Conservation (phyloP, 2,888 invertebrate genomes). For the Drosophila setosimentum region DNA sequence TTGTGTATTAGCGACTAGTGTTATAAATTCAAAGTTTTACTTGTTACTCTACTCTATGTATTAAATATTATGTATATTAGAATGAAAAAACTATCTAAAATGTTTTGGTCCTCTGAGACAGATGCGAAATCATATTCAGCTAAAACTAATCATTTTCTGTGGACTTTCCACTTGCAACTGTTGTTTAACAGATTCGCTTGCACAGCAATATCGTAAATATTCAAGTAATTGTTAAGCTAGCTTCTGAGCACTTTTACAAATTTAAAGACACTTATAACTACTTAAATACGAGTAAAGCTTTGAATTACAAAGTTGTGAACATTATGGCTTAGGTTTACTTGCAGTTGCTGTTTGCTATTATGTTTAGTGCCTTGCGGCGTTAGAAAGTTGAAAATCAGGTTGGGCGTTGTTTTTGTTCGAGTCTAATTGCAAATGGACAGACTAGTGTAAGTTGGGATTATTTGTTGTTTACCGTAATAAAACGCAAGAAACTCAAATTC, state of each 20-base stretch:
- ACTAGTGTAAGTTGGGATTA: constrained; percentile 8
- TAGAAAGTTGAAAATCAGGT: constrained; percentile 32
- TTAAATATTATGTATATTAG: neutral
- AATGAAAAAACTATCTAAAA: neutral
- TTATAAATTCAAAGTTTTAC: neutral
- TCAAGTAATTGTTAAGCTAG: neutral
- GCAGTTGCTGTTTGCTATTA: constrained; percentile 2
- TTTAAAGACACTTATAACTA: constrained; percentile 17
- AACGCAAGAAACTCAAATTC: constrained; percentile 26
- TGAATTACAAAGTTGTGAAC: constrained; percentile 32
- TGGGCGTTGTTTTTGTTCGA: constrained; percentile 12
- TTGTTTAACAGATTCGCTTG: neutral
- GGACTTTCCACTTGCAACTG: neutral
- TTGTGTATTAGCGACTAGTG: too few relatives aligned
- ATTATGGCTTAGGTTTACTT: constrained; percentile 19
- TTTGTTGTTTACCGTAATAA: constrained; percentile 21
- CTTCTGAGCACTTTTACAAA: constrained; percentile 10
- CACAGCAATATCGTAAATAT: neutral
- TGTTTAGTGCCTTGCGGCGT: constrained; percentile 16
- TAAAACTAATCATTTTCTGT: neutral
- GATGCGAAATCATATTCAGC: neutral
- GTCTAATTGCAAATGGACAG: constrained; percentile 39
- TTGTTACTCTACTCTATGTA: neutral
- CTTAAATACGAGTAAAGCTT: constrained; percentile 22
- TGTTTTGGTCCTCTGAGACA: neutral